phyloP scores from a whole-genome alignment of 2,797 vertebrate genomes.

The Sylvia borin region DNA sequence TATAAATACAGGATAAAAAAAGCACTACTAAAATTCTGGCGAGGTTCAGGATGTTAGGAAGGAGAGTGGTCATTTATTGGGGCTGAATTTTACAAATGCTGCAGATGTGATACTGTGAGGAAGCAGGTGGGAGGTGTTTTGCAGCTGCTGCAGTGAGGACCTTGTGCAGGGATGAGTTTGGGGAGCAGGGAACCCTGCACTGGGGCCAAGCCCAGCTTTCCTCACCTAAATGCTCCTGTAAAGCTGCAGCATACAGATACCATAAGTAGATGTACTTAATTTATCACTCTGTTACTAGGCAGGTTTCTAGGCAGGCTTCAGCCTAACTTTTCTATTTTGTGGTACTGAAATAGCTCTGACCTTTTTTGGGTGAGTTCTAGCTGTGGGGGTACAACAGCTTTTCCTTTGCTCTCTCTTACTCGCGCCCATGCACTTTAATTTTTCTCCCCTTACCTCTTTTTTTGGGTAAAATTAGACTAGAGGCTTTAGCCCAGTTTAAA shows the following conservation, averaged over 20 bases:
- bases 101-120: neutral
- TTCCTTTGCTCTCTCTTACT: neutral
- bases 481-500: neutral
- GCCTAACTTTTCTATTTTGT: neutral
- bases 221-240: neutral
- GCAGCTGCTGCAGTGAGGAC: neutral
- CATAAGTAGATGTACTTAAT: conserved; percentile 33
- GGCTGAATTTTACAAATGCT: neutral
- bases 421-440: neutral
- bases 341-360: conserved; percentile 41
- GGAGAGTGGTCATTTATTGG: neutral
- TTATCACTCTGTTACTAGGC: conserved; percentile 50
- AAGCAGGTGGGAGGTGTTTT: neutral
- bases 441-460: neutral
- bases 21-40: neutral
- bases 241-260: neutral
- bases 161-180: neutral
- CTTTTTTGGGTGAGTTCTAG: neutral
- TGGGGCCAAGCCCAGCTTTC: neutral
- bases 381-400: neutral
- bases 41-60: neutral
- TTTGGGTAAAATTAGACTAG: neutral
- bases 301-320: conserved; percentile 58
- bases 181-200: neutral
- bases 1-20: neutral